These are phyloP conservation scores for Oscheius sp. DNA, from an alignment of 1,140 invertebrate genomes.

Conservation along the genomic window DNA sequence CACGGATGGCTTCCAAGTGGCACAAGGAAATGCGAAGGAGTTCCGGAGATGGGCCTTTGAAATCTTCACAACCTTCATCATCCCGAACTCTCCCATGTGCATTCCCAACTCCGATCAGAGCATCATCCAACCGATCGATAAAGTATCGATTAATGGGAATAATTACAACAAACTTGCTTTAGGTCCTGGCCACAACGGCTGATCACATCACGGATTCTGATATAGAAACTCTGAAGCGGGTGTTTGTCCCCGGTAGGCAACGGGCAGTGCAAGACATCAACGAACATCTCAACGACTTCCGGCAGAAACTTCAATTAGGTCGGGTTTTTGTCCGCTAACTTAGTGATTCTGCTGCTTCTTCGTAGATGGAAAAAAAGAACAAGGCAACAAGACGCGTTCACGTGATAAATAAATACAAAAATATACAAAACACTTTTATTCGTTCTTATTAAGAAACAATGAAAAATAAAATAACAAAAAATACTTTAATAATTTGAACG, in stretches of 20 bases:
- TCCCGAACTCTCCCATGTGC: constrained; percentile 79
- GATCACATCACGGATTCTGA: constrained; percentile 69
- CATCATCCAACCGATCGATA: constrained; percentile 53
- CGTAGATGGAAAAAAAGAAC: constrained; percentile 2
- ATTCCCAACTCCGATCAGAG: constrained; percentile 53
- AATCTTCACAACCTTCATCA: constrained; percentile 90
- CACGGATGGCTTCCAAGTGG: constrained; percentile 78
- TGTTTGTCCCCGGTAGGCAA: constrained; percentile 80
- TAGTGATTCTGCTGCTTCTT: not conserved
- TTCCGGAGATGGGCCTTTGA: constrained; percentile 94
- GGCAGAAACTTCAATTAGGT: constrained; percentile 77
- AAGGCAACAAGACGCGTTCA: no score
- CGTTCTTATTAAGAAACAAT: no score
- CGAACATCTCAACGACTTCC: constrained; percentile 82
- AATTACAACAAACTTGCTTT: not conserved
- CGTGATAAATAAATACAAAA: no score
- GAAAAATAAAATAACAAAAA: no score
- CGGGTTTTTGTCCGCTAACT: constrained; percentile 25
- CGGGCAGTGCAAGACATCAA: constrained; percentile 81
- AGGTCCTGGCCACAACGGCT: constrained; percentile 35
- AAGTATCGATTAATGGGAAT: constrained; percentile 7
- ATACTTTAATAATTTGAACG: no score
- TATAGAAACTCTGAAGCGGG: constrained; percentile 69
- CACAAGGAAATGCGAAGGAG: constrained; percentile 72
- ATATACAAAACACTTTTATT: no score